A percentile compares a stretch with the other conserved stretches of the same genome.
Conservation (phyloP, 2,888 invertebrate species). For the Tricholauxania praeusta region DNA sequence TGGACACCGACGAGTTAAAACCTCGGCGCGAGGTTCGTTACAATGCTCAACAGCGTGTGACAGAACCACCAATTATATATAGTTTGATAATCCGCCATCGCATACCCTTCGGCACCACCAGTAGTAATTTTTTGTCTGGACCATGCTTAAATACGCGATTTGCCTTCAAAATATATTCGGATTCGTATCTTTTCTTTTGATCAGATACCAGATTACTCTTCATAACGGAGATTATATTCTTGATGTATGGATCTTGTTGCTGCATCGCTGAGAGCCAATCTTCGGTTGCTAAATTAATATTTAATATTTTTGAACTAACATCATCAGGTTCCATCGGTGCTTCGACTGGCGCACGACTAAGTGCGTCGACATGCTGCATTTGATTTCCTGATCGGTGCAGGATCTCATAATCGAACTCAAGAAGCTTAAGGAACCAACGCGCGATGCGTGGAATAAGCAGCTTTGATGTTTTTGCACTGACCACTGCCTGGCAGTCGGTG, state of each 20-base stretch:
- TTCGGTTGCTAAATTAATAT: neutral
- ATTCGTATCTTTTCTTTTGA: neutral
- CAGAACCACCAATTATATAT: no score
- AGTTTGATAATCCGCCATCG: slow-evolving; percentile 11
- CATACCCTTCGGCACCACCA: neutral
- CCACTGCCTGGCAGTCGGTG: slow-evolving; percentile 33
- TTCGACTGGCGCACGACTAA: neutral
- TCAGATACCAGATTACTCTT: neutral
- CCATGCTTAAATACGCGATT: neutral
- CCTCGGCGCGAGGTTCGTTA: no score
- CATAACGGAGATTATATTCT: neutral
- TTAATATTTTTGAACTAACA: neutral
- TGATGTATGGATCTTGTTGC: neutral
- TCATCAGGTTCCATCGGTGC: no score
- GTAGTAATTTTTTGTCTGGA: neutral
- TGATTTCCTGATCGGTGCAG: neutral
- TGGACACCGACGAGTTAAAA: no score
- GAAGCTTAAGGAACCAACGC: neutral
- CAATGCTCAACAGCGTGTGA: no score
- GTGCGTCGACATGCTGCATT: neutral
- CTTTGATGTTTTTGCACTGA: neutral
- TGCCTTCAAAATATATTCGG: neutral
- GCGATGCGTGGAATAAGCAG: neutral
- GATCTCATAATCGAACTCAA: neutral
- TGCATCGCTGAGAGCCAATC: slow-evolving; percentile 40